These are phyloP conservation scores for Halcyon malimbica DNA, from an alignment of 2,113 vertebrate genomes.

Conservation along the genomic window DNA sequence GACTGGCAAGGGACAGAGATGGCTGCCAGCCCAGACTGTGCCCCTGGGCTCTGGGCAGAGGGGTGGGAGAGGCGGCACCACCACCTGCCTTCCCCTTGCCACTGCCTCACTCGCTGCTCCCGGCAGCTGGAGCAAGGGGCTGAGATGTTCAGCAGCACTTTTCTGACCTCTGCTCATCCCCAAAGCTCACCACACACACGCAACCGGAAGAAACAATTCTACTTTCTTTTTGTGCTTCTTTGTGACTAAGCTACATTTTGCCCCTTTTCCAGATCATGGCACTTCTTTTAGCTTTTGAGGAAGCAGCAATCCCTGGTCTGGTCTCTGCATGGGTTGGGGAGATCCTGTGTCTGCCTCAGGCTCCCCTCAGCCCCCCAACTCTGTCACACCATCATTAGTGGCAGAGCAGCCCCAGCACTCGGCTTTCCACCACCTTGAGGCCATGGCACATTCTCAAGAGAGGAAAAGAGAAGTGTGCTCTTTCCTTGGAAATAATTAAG, in stretches of 20 bases:
- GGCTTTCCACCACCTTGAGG: not conserved
- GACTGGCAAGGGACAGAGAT: not conserved
- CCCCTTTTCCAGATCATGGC: not conserved
- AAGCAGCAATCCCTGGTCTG: not conserved
- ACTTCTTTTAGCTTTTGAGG: not conserved
- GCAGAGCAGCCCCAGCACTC: not conserved
- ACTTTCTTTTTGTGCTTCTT: not conserved
- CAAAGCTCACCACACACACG: fast-evolving
- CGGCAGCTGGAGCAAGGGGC: not conserved
- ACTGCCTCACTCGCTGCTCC: not conserved
- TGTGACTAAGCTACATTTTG: not conserved
- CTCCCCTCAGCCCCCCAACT: not conserved
- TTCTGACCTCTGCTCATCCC: not conserved
- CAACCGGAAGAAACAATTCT: not conserved
- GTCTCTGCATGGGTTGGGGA: not conserved
- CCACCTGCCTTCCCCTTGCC: not conserved
- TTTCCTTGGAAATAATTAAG: constrained; percentile 1
- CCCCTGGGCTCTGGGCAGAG: not conserved
- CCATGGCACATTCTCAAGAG: fast-evolving
- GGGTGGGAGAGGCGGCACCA: not conserved
- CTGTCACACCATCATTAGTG: not conserved
- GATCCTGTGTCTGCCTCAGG: not conserved
- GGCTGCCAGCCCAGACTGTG: fast-evolving
- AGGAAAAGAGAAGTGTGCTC: not conserved
- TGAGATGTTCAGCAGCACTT: not conserved